A percentile compares a stretch with the other conserved stretches of the same genome.
Conservation (phyloP, 35 echinoderm and acorn worm species). For the Acanthaster planci region DNA sequence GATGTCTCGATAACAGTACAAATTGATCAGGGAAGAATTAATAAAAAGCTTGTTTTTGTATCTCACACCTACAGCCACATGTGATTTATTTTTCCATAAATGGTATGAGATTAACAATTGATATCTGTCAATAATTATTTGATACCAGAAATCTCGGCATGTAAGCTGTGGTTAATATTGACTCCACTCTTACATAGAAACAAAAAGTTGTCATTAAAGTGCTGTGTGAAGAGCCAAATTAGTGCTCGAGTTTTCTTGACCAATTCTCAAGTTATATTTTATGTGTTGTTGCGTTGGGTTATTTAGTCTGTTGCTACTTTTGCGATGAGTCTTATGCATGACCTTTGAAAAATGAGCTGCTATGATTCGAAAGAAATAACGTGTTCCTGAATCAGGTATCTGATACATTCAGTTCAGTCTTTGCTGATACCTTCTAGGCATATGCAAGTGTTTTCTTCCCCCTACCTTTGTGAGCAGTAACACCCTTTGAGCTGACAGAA, state of each 20-base stretch:
- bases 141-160: too few species aligned
- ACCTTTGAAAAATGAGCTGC: background rate
- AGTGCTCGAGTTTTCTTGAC: background rate
- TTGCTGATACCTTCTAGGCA: background rate
- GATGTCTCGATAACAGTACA: too few species aligned
- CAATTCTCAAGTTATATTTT: background rate
- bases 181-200: too few species aligned
- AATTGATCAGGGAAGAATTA: too few species aligned
- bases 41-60: too few species aligned
- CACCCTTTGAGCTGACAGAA: background rate
- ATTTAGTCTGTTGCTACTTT: background rate
- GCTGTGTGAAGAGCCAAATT: background rate
- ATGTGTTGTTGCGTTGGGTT: background rate
- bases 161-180: too few species aligned
- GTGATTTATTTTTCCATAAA: too few species aligned
- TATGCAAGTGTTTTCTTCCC: background rate
- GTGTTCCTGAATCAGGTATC: background rate
- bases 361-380: background rate
- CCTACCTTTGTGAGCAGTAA: background rate
- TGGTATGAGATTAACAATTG: too few species aligned
- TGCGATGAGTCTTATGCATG: background rate
- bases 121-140: too few species aligned
- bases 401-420: slow-evolving; percentile 5
- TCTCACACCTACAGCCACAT: too few species aligned
- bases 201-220: too few species aligned